phyloP scores from a whole-genome alignment of 2,113 vertebrate genomes.

The Leucosticte australis region DNA sequence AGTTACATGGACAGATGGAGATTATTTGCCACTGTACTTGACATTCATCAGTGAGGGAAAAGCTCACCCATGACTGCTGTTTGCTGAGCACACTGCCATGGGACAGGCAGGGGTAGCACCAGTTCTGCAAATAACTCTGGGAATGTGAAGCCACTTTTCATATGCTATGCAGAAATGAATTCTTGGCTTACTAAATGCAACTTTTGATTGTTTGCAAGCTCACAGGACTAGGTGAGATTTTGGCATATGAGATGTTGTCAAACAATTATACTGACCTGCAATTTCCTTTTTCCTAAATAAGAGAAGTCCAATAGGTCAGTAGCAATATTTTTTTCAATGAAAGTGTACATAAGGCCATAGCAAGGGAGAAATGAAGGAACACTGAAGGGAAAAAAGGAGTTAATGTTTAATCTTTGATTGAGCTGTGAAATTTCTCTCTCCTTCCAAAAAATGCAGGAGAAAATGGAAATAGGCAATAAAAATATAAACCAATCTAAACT shows the following conservation, averaged over 20 bases:
- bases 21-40: not conserved
- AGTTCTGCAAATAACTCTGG: not conserved
- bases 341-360: not conserved
- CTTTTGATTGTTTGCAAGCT: not conserved
- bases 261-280: not conserved
- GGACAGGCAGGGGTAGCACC: not conserved
- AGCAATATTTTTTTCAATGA: not conserved
- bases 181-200: not conserved
- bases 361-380: not conserved
- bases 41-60: accelerated
- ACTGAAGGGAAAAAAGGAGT: not conserved
- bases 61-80: not conserved
- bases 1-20: not conserved
- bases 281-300: not conserved
- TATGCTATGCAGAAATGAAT: not conserved
- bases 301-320: not conserved
- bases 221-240: not conserved
- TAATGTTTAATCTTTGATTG: not conserved
- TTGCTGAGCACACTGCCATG: not conserved
- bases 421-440: not conserved
- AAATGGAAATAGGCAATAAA: not conserved
- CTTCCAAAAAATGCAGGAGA: not conserved
- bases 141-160: not conserved
- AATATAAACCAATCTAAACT: not conserved
- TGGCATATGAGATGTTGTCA: not conserved